Conservation (phyloP, 1,140 invertebrate genomes). For the Cotesia chilonis region DNA sequence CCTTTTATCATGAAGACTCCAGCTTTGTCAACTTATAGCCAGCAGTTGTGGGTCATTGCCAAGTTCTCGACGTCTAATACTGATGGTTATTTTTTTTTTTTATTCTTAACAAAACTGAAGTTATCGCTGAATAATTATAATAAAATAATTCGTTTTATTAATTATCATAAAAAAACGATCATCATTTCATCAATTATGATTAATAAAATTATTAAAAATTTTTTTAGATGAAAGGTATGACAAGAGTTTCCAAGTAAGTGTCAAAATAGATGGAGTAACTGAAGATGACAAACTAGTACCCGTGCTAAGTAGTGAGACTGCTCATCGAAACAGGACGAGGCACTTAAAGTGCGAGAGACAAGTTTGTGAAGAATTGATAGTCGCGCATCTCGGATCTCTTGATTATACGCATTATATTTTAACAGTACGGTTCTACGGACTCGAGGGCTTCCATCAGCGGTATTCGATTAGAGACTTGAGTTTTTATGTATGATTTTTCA, state of each 20-base stretch:
- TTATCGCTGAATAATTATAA: no score
- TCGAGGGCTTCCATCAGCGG: slow-evolving; percentile 83
- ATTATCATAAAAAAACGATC: neutral
- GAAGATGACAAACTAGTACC: slow-evolving; percentile 75
- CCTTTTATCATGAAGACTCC: slow-evolving; percentile 89
- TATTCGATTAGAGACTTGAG: slow-evolving; percentile 85
- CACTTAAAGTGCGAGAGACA: slow-evolving; percentile 83
- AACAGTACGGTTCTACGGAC: slow-evolving; percentile 82
- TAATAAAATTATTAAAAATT: slow-evolving; percentile 28
- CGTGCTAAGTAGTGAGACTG: slow-evolving; percentile 70
- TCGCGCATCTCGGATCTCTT: slow-evolving; percentile 89
- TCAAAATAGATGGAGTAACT: slow-evolving; percentile 81
- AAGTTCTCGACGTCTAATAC: slow-evolving; percentile 84
- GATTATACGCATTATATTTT: slow-evolving; percentile 90
- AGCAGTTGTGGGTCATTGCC: slow-evolving; percentile 93
- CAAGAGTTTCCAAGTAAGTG: slow-evolving; percentile 85
- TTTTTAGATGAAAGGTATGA: slow-evolving; percentile 84
- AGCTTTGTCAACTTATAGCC: slow-evolving; percentile 84
- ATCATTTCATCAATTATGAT: slow-evolving; percentile 30
- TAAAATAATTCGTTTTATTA: no score
- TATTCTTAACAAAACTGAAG: neutral
- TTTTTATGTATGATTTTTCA: slow-evolving; percentile 84
- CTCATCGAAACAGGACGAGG: slow-evolving; percentile 82
- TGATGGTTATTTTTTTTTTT: slow-evolving; percentile 72
- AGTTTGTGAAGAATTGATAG: slow-evolving; percentile 86